Evolutionary conservation across 2,113 vertebrate genomes (phyloP).

Genomic region (Pao palembangensis): DNA sequence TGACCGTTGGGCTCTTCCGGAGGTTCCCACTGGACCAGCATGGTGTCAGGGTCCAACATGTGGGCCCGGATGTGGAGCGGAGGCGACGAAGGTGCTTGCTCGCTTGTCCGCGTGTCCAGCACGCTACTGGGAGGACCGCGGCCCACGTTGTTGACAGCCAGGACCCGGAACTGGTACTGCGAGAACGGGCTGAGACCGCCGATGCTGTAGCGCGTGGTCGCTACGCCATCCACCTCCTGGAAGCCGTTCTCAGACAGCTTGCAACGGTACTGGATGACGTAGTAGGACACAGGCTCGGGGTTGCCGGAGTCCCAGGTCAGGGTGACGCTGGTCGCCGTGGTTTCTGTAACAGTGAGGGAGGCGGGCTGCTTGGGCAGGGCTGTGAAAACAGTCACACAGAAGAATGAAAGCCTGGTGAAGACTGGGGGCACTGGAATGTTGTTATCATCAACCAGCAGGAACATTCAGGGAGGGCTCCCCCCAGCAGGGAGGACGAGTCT

Average conservation of each 20-base stretch:
- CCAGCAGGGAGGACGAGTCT: too few relatives aligned
- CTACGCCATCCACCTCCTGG: constrained; percentile 96
- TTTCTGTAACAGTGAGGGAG: constrained; percentile 90
- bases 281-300: constrained; percentile 89
- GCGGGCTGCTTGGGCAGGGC: constrained; percentile 89
- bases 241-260: constrained; percentile 78
- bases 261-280: constrained; percentile 91
- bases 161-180: constrained; percentile 87
- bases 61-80: constrained; percentile 88
- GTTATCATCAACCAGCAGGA: too few relatives aligned
- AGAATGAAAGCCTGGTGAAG: background rate
- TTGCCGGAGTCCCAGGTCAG: constrained; percentile 97
- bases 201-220: constrained; percentile 96
- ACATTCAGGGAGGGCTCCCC: too few relatives aligned
- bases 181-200: constrained; percentile 96
- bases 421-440: too few relatives aligned
- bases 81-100: constrained; percentile 92
- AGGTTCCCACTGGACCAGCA: constrained; percentile 94
- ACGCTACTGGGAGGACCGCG: constrained; percentile 84
- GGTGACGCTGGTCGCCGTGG: constrained; percentile 96
- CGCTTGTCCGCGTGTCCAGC: constrained; percentile 86
- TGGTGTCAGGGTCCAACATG: constrained; percentile 91
- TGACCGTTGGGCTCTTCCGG: constrained; percentile 93
- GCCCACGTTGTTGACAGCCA: constrained; percentile 94
- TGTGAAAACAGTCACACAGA: constrained; percentile 47